These are phyloP conservation scores for Pristionchus arcanus DNA, from an alignment of 2,888 invertebrate genomes.

Conservation along the genomic window DNA sequence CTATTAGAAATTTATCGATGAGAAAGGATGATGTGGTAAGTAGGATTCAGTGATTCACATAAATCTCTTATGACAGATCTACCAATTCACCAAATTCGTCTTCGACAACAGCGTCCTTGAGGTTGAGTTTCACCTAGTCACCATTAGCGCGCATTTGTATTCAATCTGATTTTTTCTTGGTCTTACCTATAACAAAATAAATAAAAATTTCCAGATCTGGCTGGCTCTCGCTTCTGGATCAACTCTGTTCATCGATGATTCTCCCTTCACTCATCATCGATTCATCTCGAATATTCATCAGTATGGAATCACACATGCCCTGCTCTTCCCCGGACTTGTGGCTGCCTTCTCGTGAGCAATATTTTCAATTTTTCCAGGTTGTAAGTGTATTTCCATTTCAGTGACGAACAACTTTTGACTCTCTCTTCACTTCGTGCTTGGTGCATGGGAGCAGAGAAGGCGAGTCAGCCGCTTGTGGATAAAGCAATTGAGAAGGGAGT, in stretches of 20 bases:
- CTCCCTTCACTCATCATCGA: constrained; percentile 61
- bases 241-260: constrained; percentile 59
- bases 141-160: neutral
- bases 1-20: constrained; percentile 50
- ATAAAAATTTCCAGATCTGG: constrained; percentile 51
- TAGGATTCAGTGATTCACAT: neutral
- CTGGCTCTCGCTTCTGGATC: constrained; percentile 65
- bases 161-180: neutral
- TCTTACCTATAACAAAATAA: neutral
- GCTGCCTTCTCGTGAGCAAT: constrained; percentile 54
- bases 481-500: constrained; percentile 59
- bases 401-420: constrained; percentile 55
- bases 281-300: constrained; percentile 60
- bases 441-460: constrained; percentile 75
- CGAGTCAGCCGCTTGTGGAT: constrained; percentile 64
- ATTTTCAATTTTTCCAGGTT: neutral
- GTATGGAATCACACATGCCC: constrained; percentile 67
- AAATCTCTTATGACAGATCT: constrained; percentile 56
- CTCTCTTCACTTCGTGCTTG: constrained; percentile 67
- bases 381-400: constrained; percentile 66
- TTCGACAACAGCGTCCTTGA: constrained; percentile 77
- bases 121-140: neutral
- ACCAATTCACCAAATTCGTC: constrained; percentile 69
- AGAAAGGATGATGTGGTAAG: constrained; percentile 46
- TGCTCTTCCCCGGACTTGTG: constrained; percentile 69